These are phyloP conservation scores for Phaethornis superciliosus DNA, from an alignment of 2,113 vertebrate genomes.

Conservation along the genomic window DNA sequence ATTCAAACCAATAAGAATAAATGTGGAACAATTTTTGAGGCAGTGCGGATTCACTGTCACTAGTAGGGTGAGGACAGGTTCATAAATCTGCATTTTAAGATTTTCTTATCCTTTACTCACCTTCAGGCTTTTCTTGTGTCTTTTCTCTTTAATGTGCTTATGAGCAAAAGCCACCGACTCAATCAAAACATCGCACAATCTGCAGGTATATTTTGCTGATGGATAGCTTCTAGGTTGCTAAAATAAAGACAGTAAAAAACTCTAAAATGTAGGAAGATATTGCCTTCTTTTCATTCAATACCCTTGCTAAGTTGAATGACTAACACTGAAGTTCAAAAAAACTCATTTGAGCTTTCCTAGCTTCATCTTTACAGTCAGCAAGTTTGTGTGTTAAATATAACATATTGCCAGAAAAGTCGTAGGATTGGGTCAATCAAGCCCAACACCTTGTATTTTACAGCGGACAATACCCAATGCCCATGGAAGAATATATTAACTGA, in stretches of 20 bases:
- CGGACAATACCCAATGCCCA: neutral
- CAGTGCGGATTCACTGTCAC: neutral
- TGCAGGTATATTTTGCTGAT: slow-evolving; percentile 84
- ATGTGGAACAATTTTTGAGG: neutral
- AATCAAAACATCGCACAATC: slow-evolving; percentile 86
- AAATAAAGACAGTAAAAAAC: slow-evolving; percentile 44
- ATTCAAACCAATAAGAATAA: neutral
- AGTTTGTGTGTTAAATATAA: neutral
- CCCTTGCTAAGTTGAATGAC: neutral
- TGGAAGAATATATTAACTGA: neutral
- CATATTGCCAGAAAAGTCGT: neutral
- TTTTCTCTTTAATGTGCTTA: slow-evolving; percentile 90
- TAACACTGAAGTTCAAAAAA: neutral
- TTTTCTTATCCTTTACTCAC: slow-evolving; percentile 68
- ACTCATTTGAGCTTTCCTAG: neutral
- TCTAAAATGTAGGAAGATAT: neutral
- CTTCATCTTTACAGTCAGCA: neutral
- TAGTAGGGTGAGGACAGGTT: neutral
- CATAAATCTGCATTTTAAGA: neutral
- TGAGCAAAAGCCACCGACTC: slow-evolving; percentile 86
- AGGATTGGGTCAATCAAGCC: neutral
- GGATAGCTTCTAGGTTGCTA: slow-evolving; percentile 85
- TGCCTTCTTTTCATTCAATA: neutral
- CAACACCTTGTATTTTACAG: neutral
- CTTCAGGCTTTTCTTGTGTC: slow-evolving; percentile 88